phyloP scores from a whole-genome alignment of 2,888 invertebrate species.

The Caenorhabditis sp. region DNA sequence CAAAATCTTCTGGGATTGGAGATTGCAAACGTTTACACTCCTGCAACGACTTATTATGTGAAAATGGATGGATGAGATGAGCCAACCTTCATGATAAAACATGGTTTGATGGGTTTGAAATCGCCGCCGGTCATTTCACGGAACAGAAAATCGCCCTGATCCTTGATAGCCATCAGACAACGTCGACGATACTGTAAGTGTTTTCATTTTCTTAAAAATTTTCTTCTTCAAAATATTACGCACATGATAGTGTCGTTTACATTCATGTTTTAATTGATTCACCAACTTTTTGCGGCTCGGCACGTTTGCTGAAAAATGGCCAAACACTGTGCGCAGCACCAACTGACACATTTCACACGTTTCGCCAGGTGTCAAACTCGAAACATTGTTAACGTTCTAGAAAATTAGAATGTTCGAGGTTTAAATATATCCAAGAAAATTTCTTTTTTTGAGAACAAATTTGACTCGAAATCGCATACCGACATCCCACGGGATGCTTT shows the following conservation, averaged over 20 bases:
- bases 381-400: slow-evolving; percentile 4
- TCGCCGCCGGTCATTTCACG: slow-evolving; percentile 47
- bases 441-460: no score
- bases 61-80: no score
- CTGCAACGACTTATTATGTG: no score
- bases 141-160: slow-evolving; percentile 40
- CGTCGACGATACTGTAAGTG: slow-evolving; percentile 55
- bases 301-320: slow-evolving; percentile 49
- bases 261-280: slow-evolving; percentile 60
- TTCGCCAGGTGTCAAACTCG: slow-evolving; percentile 46
- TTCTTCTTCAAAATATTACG: slow-evolving; percentile 1
- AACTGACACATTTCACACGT: slow-evolving; percentile 53
- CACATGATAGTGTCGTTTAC: slow-evolving; percentile 63
- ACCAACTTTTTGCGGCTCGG: slow-evolving; percentile 44
- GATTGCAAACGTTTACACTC: slow-evolving; percentile 51
- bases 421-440: not conserved
- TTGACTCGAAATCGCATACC: no score
- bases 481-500: no score
- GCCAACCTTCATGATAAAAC: slow-evolving; percentile 38
- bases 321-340: slow-evolving; percentile 53
- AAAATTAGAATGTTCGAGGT: not conserved
- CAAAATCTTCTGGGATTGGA: slow-evolving; percentile 33
- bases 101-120: slow-evolving; percentile 50
- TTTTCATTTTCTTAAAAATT: not conserved
- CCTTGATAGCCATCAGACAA: slow-evolving; percentile 50